These are phyloP conservation scores for Thamnophis elegans DNA, from an alignment of 2,797 vertebrate species.

Conservation along the genomic window DNA sequence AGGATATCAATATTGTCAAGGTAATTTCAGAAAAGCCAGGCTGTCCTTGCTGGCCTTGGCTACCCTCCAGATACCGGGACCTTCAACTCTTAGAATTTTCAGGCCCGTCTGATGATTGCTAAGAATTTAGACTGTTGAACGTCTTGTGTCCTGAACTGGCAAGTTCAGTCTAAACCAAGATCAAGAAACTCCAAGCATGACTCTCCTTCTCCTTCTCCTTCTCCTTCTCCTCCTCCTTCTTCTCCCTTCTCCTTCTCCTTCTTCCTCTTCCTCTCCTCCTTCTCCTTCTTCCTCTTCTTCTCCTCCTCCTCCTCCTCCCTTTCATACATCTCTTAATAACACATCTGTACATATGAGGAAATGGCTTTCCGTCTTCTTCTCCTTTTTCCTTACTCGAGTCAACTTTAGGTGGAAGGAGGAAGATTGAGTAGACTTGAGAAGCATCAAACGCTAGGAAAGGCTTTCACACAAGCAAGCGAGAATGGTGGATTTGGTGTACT, in stretches of 20 bases:
- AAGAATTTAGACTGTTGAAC: neutral
- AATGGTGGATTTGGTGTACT: neutral
- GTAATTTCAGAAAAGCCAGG: neutral
- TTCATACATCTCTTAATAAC: neutral
- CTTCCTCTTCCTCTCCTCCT: too few relatives aligned
- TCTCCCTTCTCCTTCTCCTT: too few relatives aligned
- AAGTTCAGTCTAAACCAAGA: neutral
- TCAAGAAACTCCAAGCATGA: too few relatives aligned
- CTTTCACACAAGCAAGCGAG: neutral
- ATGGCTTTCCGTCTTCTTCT: neutral
- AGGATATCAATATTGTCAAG: neutral
- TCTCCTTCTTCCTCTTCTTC: too few relatives aligned
- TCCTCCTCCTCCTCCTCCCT: neutral
- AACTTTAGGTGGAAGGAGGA: neutral
- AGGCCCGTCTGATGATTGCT: neutral
- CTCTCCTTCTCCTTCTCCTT: too few relatives aligned
- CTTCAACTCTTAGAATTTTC: neutral
- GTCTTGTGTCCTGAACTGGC: neutral
- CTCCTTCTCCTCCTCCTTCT: fast-evolving
- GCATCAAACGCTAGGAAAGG: neutral
- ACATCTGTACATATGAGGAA: neutral
- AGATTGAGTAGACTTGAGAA: neutral
- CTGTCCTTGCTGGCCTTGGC: neutral
- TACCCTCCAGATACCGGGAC: neutral
- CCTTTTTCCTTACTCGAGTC: neutral